These are phyloP conservation scores for Echinometra lucunter DNA, from an alignment of 53 echinoderm and acorn worm species.

Conservation along the genomic window DNA sequence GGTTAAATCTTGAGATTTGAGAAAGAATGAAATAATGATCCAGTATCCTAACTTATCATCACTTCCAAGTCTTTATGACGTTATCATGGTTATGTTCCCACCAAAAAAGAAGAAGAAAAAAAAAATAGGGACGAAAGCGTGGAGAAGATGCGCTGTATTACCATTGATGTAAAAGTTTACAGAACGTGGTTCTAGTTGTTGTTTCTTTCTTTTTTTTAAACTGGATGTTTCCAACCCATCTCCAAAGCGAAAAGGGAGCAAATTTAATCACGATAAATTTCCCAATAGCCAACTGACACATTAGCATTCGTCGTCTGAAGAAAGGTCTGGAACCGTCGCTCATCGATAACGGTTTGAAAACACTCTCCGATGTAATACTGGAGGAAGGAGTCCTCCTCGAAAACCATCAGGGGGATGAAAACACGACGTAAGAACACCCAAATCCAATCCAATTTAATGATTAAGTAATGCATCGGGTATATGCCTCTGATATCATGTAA, in stretches of 20 bases:
- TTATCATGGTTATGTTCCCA: no score
- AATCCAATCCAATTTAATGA: slow-evolving; percentile 45
- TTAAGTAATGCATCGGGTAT: slow-evolving; percentile 21
- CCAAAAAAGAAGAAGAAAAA: no score
- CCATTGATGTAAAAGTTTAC: no score
- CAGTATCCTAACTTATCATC: no score
- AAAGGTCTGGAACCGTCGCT: background rate
- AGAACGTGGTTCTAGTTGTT: no score
- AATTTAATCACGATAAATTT: slow-evolving; percentile 5
- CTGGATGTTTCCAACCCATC: no score
- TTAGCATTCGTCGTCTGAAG: background rate
- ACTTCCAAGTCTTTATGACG: no score
- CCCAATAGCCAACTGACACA: background rate
- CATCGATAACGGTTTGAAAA: slow-evolving; percentile 7
- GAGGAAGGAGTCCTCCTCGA: background rate
- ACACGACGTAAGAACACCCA: slow-evolving; percentile 12
- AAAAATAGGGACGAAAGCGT: no score
- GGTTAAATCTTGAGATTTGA: no score
- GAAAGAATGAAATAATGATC: no score
- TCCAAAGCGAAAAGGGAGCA: background rate
- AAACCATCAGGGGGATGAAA: background rate
- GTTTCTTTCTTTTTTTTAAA: no score
- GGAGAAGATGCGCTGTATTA: no score
- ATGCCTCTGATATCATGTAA: background rate
- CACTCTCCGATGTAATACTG: background rate